Evolutionary conservation across 2,113 vertebrate genomes (phyloP).

Genomic region (Anarrhichthys ocellatus): DNA sequence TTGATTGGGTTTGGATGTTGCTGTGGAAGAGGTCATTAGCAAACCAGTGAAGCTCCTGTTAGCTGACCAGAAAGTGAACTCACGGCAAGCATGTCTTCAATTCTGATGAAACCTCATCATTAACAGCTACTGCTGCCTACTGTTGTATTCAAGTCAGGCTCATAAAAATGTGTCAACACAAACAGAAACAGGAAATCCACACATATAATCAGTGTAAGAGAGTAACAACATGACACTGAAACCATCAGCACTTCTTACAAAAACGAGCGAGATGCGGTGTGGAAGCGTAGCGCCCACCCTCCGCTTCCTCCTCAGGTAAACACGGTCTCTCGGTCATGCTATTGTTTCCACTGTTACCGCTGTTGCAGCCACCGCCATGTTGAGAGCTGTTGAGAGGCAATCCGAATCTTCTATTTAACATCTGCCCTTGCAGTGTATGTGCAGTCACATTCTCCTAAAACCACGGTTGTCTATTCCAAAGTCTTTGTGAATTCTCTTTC

Average conservation of each 20-base stretch:
- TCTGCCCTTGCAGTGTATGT: too few relatives aligned
- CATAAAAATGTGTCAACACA: not conserved
- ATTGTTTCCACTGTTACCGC: too few relatives aligned
- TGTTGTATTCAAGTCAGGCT: not conserved
- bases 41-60: not conserved
- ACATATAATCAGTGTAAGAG: too few relatives aligned
- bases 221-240: not conserved
- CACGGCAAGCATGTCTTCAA: not conserved
- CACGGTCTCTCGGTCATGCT: too few relatives aligned
- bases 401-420: too few relatives aligned
- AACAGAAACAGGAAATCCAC: not conserved
- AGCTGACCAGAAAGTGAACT: not conserved
- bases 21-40: slow-evolving; percentile 10
- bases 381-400: too few relatives aligned
- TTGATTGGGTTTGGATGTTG: not conserved
- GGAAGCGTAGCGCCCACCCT: too few relatives aligned
- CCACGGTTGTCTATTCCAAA: too few relatives aligned
- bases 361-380: too few relatives aligned
- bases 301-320: too few relatives aligned
- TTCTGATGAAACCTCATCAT: not conserved
- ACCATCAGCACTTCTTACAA: not conserved
- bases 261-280: not conserved
- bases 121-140: not conserved
- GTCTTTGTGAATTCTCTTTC: too few relatives aligned
- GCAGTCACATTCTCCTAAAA: too few relatives aligned